These are phyloP conservation scores for Scyliorhinus canicula DNA, from an alignment of 2,797 vertebrate genomes.

Conservation along the genomic window DNA sequence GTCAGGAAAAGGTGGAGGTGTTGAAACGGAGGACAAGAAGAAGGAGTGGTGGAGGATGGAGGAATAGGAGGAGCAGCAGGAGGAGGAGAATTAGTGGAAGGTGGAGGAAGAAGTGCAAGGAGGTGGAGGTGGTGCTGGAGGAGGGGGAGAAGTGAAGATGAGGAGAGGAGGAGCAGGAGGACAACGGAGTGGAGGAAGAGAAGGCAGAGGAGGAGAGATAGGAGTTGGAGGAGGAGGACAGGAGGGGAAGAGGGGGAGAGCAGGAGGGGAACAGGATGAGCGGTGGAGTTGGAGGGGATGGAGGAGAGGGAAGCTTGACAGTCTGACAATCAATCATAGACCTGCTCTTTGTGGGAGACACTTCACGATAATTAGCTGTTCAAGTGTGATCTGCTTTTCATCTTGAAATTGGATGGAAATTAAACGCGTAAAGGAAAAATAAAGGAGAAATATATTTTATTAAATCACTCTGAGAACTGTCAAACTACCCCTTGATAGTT, in stretches of 20 bases:
- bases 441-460: background rate
- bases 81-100: background rate
- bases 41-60: background rate
- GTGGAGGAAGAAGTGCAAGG: conserved; percentile 39
- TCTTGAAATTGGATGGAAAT: conserved; percentile 23
- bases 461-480: background rate
- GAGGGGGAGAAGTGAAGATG: conserved; percentile 38
- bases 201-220: conserved; percentile 40
- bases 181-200: conserved; percentile 10
- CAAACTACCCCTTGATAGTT: background rate
- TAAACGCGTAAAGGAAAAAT: background rate
- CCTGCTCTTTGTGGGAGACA: background rate
- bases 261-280: background rate
- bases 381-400: conserved; percentile 16
- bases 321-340: background rate
- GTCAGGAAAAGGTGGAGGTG: conserved; percentile 42
- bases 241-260: too few species aligned
- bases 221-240: background rate
- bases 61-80: conserved; percentile 22
- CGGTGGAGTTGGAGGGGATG: background rate
- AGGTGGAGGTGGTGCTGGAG: conserved; percentile 40
- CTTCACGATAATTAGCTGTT: background rate
- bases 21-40: background rate
- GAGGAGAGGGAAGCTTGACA: background rate
- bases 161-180: conserved; percentile 35